Evolutionary conservation across 2,888 invertebrate genomes (phyloP), one percentile per base, ranked within the genome.

Genomic region (Apoda limacodes): DNA sequence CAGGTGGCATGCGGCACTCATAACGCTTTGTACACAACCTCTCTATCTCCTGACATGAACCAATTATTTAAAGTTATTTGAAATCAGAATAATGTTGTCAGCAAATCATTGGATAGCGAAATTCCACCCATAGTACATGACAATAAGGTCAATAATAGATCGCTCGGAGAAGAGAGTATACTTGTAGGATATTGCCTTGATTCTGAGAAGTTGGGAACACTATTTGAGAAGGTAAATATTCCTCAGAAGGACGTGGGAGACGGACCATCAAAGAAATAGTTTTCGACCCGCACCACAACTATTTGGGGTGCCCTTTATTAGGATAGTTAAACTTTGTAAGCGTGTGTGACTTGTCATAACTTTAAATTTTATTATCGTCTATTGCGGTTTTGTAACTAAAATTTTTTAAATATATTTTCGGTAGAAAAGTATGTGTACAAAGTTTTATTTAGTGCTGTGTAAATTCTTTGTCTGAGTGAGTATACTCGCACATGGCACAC

Each of bases 151-250:
- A 55, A 49, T 20, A 56, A 57, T 48, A 65, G 59, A 47, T 58
- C 63, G 23, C 59, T 55, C 21, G 60, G 48, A 2, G 63, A 65
- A 4, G 63, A 66, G 14, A 60, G 55, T 39, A 36, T 61, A 26
- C 40, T 45, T 28, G 45, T 54, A 13, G 64, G 64, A 23, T 71
- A 58, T 45, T 71, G 67, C 51, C 55, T 70, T 6, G 62, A 69
- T 41, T 59, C 61, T 13, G 66, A 67, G 39, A 60, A 63, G 50
- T 55, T 70, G 45, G 63, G 59, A 3, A 62, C 70, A 54, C 48
- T 72, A 46, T 70, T 74, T 30, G 68, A 74, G 35, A 70, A 60
- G 50, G 58, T 67, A 12, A 63, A 64, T 50, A 60, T 75, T 45
- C 71, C 75, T 27, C 75, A 75, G 42, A 63, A 64, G 41, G 74